These are phyloP conservation scores for Hucho hucho DNA, from an alignment of 2,113 vertebrate species.

Conservation along the genomic window DNA sequence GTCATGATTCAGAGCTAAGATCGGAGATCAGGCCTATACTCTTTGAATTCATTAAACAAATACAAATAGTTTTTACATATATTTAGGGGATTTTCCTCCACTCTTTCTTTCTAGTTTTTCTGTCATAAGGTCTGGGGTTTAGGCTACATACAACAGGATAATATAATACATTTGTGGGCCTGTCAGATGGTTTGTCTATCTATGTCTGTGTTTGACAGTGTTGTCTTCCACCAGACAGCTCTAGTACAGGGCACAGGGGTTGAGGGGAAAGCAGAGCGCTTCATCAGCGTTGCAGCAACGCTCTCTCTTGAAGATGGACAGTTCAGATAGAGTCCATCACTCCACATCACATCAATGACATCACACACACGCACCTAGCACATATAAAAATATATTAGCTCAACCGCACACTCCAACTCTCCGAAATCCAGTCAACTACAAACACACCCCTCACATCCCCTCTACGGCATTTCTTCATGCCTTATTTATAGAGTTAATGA, in stretches of 20 bases:
- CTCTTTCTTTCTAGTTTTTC: background rate
- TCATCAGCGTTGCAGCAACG: background rate
- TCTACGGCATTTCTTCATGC: slow-evolving; percentile 27
- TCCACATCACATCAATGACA: slow-evolving; percentile 39
- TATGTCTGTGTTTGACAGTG: background rate
- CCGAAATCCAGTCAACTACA: background rate
- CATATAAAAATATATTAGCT: no score
- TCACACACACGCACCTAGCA: no score
- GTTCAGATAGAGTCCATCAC: background rate
- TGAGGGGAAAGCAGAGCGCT: background rate
- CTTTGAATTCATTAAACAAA: no score
- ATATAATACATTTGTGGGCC: background rate
- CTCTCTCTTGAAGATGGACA: background rate
- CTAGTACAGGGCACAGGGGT: background rate
- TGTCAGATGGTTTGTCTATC: background rate
- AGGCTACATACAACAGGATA: background rate
- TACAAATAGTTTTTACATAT: no score
- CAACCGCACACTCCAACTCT: background rate
- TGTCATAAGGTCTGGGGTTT: background rate
- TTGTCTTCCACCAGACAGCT: background rate
- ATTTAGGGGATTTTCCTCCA: no score
- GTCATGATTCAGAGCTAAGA: no score
- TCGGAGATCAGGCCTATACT: no score
- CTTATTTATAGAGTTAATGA: slow-evolving; percentile 57
- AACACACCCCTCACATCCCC: background rate